Conservation (phyloP, 92 coral and sea anemone species). For the Umimayanthus chanpuru region DNA sequence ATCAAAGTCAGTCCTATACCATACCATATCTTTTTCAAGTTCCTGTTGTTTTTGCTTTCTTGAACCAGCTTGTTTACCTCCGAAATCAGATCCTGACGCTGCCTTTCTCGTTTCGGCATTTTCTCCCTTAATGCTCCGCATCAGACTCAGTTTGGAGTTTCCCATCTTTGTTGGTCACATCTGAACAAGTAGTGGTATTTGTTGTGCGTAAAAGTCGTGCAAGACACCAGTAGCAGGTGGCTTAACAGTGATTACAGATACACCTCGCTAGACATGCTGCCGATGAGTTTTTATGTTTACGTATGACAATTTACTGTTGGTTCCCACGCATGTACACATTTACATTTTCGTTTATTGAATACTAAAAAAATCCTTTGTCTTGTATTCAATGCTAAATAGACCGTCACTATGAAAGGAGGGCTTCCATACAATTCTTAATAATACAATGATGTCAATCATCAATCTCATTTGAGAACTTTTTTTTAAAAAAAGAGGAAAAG, state of each 20-base stretch:
- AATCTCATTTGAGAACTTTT: neutral
- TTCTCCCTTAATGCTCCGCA: conserved; percentile 28
- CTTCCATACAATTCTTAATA: neutral
- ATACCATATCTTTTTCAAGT: neutral
- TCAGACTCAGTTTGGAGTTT: conserved; percentile 32
- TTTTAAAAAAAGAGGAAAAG: neutral
- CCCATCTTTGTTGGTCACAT: conserved; percentile 25
- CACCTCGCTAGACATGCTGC: neutral
- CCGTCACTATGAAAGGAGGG: neutral
- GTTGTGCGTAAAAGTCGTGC: neutral
- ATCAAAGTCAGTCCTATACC: neutral
- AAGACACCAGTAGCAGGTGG: neutral
- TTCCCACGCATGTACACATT: neutral
- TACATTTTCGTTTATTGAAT: conserved; percentile 43
- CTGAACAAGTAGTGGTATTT: neutral
- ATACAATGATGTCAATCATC: neutral
- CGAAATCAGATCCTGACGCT: neutral
- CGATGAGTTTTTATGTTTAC: neutral
- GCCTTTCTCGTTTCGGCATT: neutral
- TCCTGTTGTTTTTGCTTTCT: neutral
- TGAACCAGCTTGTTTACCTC: neutral
- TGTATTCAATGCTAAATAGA: neutral
- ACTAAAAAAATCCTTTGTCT: conserved; percentile 12
- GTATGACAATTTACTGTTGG: neutral
- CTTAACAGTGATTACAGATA: neutral